These are phyloP conservation scores for Etia nguti DNA, from an alignment of 2,113 vertebrate species.

Conservation along the genomic window DNA sequence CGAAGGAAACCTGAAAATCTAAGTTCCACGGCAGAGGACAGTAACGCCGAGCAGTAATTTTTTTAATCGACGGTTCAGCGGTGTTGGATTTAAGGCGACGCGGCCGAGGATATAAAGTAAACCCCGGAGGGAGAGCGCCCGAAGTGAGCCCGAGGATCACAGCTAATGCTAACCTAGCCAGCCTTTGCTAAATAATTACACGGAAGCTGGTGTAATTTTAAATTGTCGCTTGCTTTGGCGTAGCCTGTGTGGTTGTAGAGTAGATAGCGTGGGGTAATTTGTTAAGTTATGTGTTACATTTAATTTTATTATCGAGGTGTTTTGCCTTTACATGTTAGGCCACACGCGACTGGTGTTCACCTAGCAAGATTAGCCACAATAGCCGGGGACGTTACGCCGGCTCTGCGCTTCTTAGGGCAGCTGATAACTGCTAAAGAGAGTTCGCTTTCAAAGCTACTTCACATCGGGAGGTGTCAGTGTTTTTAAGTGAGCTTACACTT, in stretches of 20 bases:
- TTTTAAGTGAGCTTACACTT: slow-evolving; percentile 29
- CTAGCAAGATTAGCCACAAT: slow-evolving; percentile 47
- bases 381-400: slow-evolving; percentile 58
- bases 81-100: slow-evolving; percentile 30
- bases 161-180: slow-evolving; percentile 64
- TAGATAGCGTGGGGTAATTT: neutral
- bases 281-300: slow-evolving; percentile 3
- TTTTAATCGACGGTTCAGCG: slow-evolving; percentile 12
- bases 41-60: slow-evolving; percentile 15
- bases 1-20: slow-evolving; percentile 49
- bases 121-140: slow-evolving; percentile 50
- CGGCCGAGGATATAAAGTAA: slow-evolving; percentile 44
- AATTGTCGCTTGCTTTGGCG: slow-evolving; percentile 17
- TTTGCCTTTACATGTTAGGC: slow-evolving; percentile 50
- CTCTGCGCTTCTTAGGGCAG: slow-evolving; percentile 10
- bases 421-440: slow-evolving; percentile 27
- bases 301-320: neutral
- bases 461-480: slow-evolving; percentile 1
- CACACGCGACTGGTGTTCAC: slow-evolving; percentile 34
- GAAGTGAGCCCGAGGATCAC: slow-evolving; percentile 56
- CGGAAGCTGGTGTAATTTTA: slow-evolving; percentile 41
- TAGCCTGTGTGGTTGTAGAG: neutral
- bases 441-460: slow-evolving; percentile 3
- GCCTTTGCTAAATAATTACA: slow-evolving; percentile 44
- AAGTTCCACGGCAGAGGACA: slow-evolving; percentile 52